Evolutionary conservation across 2,797 vertebrate genomes (phyloP), one percentile per base, ranked within the genome.

Genomic region (Scyliorhinus canicula): DNA sequence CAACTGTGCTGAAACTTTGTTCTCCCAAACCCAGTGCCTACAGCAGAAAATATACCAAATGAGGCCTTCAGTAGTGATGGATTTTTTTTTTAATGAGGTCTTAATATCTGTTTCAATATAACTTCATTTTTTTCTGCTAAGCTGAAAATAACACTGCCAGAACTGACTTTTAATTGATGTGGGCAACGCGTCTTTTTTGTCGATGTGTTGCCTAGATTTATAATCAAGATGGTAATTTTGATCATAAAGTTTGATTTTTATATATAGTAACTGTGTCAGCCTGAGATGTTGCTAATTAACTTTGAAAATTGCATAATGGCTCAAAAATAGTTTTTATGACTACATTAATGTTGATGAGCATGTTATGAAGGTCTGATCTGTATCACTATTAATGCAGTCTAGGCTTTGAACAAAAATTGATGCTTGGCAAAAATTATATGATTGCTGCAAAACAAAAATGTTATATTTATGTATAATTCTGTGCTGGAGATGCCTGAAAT

Each of bases 201-300:
- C 11, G 0, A 67, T 44, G 63, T 65, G 63, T 67, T 93, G 90
- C 55, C 60, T 93, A 63, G 60, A 93, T 93, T 63, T 63, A 28
- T 67, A 67, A 93, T 93, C 63, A 67, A 67, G 63, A 47, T 94
- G 67, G 44, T 63, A 26, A 71, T 74, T 94, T 93, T 71, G 24
- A 31, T 74, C 3, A 3, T 71, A 94, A 35, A 74, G 14, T 71
- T 94, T 74, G 67, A 35, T 71, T 94, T 50, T 71, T 74, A 21
- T 74, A 74, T 50, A 35, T 52, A 52, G 19, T 69, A 5, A 71
- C 9, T 11, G 12, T 31, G 47, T 94, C 12, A 40, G 28, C 47
- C 63, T 52, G n/a, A 65, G 44, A 31, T 52, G 93, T 67, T 94
- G 67, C 67, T 93, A 93, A 94, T 55, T 94, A 94, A 94, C 50